Conservation (phyloP, 2,888 invertebrate species). For the Thymelicus sylvestris region DNA sequence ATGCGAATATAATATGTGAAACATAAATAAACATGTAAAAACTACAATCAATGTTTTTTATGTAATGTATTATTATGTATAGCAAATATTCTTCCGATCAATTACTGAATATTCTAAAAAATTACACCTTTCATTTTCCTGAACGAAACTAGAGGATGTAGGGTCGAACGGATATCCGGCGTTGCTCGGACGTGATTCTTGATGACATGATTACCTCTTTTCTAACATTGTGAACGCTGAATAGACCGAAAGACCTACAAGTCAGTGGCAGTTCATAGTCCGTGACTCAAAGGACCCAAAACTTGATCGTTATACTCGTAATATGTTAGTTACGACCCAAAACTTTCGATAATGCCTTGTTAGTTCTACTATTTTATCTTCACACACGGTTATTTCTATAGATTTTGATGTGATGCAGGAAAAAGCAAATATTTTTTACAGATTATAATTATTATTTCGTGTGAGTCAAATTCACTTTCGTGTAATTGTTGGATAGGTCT, state of each 20-base stretch:
- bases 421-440: too few species aligned
- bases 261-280: conserved; percentile 63
- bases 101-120: background rate
- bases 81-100: too few species aligned
- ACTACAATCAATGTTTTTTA: too few species aligned
- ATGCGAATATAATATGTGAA: too few species aligned
- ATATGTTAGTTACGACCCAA: conserved; percentile 1
- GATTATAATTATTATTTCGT: too few species aligned
- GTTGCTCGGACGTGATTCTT: conserved; percentile 78
- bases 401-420: too few species aligned
- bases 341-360: conserved; percentile 2
- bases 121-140: conserved; percentile 1
- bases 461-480: too few species aligned
- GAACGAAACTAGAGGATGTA: conserved; percentile 8
- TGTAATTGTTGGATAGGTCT: too few species aligned
- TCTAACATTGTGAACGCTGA: conserved; percentile 70
- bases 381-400: background rate
- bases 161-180: conserved; percentile 76
- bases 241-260: conserved; percentile 64
- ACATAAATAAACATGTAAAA: too few species aligned
- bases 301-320: conserved; percentile 10
- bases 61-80: too few species aligned
- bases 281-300: conserved; percentile 51
- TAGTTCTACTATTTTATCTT: background rate
- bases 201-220: conserved; percentile 74